Base-by-base conservation (phyloP, 2,888 invertebrate species). In the Crematogaster levior region DNA sequence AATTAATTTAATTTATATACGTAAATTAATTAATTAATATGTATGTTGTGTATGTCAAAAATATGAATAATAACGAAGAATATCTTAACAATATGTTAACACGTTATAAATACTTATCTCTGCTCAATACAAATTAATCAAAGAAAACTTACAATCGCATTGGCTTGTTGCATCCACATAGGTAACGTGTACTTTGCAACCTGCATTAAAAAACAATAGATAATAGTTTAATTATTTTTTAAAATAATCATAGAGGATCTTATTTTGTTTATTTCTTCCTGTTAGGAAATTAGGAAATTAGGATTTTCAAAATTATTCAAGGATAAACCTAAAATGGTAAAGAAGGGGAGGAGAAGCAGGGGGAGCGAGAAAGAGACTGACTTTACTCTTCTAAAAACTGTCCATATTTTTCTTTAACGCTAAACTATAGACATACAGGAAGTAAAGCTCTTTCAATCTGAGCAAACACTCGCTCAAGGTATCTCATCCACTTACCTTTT, bases 401-500 rank as follows among this genome's bases (percentile, higher is more conserved):
- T 68, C 9, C 5, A 10, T 48, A n/a, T 61, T 27, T 60, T 12
- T 37, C 18, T 51, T 27, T 56, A 40, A 27, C 12, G 12, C 7
- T 18, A 53, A 56, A 24, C 34, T 37, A 56, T 56, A 18, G 37
- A 53, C 6, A 53, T 10, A 9, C 15, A 53, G 10, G 0, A 70
- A 27, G n/a, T 21, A 30, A 53, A 15, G 10, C 1, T 56, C 3
- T 58, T 27, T 30, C 24, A 30, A 58, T 37, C 58, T 27, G 12
- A 30, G 30, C 6, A 24, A 60, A 56, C 4, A 15, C 24, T 60
- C 1, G 18, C 0, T 34, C n/a, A 15, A 34, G 51, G 7, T 56
- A 53, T 77, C n/a, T 61, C 27, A 65, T 63, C 18, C 75, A 85
- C 92, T 91, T 80, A 93, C 93, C 88, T 86, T 63, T 87, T 73